Percentiles rank a stretch among this genome's conserved stretches.
Conservation (phyloP, 2,888 invertebrate species). For the Lycophotia porphyrea region DNA sequence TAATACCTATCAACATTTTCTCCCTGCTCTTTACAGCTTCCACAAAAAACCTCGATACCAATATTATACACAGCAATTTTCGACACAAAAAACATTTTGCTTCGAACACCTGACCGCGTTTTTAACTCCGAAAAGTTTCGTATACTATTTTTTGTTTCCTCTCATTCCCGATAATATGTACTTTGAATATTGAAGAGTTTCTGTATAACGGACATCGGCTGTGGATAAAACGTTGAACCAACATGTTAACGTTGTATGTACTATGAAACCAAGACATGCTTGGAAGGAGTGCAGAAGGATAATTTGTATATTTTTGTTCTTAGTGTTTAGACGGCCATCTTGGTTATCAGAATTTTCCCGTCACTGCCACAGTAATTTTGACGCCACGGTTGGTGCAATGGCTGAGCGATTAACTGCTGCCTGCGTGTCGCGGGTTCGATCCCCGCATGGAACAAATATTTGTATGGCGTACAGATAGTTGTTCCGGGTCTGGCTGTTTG, state of each 20-base stretch:
- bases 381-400: too few species aligned
- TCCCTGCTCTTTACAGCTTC: slow-evolving; percentile 10
- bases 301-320: background rate
- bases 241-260: slow-evolving; percentile 54
- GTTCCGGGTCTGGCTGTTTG: too few species aligned
- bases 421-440: too few species aligned
- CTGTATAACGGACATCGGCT: slow-evolving; percentile 56
- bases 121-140: slow-evolving; percentile 58
- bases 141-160: slow-evolving; percentile 51
- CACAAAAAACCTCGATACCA: slow-evolving; percentile 32
- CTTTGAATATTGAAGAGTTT: slow-evolving; percentile 66
- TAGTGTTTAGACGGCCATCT: too few species aligned
- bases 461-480: too few species aligned
- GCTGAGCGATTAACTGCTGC: too few species aligned
- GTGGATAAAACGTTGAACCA: slow-evolving; percentile 60
- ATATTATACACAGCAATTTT: slow-evolving; percentile 49
- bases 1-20: slow-evolving; percentile 14
- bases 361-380: background rate
- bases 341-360: background rate
- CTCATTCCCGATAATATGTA: slow-evolving; percentile 65
- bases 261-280: slow-evolving; percentile 21
- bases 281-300: slow-evolving; percentile 6
- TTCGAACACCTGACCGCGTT: slow-evolving; percentile 62
- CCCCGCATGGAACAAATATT: too few species aligned
- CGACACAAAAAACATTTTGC: slow-evolving; percentile 54